Base-by-base conservation (phyloP, 1,140 invertebrate species). In the Cryptotermes secundus region DNA sequence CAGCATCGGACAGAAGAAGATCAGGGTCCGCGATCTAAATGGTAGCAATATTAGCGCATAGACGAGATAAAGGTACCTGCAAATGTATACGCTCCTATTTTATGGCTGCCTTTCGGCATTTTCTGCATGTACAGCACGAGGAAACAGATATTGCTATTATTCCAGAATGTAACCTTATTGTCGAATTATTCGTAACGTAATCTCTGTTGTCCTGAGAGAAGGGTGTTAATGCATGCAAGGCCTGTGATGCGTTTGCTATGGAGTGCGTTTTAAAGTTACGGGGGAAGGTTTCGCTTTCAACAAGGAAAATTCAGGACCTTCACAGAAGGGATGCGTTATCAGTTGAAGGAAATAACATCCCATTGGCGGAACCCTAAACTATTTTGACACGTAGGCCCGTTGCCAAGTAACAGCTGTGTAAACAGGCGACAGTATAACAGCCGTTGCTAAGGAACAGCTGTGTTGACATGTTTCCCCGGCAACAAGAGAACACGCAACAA, bases 41-140 rank as follows among this genome's bases (percentile, higher is more conserved):
- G 81, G 36, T 45, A 72, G 81, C 81, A 82, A 82, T 82, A 82
- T 82, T 82, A 82, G 81, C 81, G 35, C 53, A 82, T 82, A 82
- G 81, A 82, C 81, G 81, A 82, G 81, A 82, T 53, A 82, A 82
- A 49, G 81, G 81, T 34, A 82, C 36, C n/a, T 31, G n/a, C n/a
- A 45, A 82, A 82, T 53, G 24, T 53, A 82, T 82, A 42, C 81
- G 35, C 38, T 82, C 81, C 24, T 31, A 19, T 31, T 45, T 34
- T 82, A 26, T n/a, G 16, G 16, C 45, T n/a, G 14, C 80, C 80
- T 19, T 42, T 42, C 10, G 35, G 34, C 79, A n/a, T 26, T 59
- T 59, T 59, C 53, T 59, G 53, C 7, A 59, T 16, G 59, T 72
- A 72, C 16, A 72, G n/a, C n/a, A 31, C 9, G 59, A 72, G 59